These are phyloP conservation scores for Amitus sp. DNA, from an alignment of 2,888 invertebrate genomes.

Conservation along the genomic window DNA sequence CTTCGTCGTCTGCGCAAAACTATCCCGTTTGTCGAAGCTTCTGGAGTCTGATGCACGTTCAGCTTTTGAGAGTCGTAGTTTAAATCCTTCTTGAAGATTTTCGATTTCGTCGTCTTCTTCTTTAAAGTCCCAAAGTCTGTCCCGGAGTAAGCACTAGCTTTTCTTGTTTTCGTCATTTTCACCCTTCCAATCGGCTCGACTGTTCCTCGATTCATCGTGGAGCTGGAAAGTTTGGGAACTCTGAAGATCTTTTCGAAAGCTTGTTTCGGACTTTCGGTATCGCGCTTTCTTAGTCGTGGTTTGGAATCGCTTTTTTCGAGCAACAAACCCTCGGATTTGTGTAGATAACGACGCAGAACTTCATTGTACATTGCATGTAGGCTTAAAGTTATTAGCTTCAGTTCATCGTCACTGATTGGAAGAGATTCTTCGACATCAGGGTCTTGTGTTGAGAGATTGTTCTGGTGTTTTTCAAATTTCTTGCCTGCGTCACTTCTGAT, in stretches of 20 bases:
- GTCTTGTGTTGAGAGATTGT: too few relatives aligned
- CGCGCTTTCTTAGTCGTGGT: not conserved
- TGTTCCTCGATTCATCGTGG: too few relatives aligned
- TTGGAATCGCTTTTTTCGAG: not conserved
- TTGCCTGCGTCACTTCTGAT: too few relatives aligned
- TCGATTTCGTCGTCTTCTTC: not conserved
- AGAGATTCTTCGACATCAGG: not conserved
- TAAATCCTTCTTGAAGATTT: constrained; percentile 24
- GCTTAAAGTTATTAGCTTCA: not conserved
- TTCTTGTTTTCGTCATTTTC: not conserved
- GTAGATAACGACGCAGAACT: not conserved
- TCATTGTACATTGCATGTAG: not conserved
- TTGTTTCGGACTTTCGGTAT: not conserved
- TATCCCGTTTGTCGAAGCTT: not conserved
- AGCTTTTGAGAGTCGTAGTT: not conserved
- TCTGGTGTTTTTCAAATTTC: too few relatives aligned
- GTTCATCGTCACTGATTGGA: not conserved
- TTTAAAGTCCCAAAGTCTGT: not conserved
- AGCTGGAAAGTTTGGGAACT: too few relatives aligned
- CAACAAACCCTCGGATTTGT: not conserved
- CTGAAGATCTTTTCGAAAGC: too few relatives aligned
- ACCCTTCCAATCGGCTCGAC: too few relatives aligned
- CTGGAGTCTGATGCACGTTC: not conserved
- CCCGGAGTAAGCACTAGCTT: too few relatives aligned
- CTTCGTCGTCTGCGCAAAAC: constrained; percentile 11